Base-by-base conservation (phyloP, 2,113 vertebrate species). In the Gyps fulvus region DNA sequence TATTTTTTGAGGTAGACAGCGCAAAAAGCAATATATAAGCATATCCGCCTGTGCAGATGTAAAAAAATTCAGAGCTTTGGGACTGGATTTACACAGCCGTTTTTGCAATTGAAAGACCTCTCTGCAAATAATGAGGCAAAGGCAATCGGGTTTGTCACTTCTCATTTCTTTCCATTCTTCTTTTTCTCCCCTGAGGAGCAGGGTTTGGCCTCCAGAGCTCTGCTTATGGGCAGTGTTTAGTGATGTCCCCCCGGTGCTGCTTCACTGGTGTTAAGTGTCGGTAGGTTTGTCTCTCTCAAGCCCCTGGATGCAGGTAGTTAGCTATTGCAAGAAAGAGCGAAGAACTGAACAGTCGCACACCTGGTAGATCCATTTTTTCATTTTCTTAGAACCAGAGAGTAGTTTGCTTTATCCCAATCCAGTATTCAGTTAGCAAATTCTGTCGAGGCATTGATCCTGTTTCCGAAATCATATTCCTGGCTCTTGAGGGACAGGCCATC, bases 391-490 rank as follows among this genome's bases (percentile, higher is more conserved):
- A 76, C 87, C 42, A 69, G 34, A 91, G 54, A 65, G 47, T 29
- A 45, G 29, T 59, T 61, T 90, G 7, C 34, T 73, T n/a, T 85
- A 57, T 70, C 87, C 83, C 76, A 90, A 70, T 58, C 69, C 92
- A 34, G 10, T 93, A 52, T 42, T 65, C 38, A 10, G 83, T 95
- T 80, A 82, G 32, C 82, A 96, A 95, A 91, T 90, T 90, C 84
- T 92, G 67, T 93, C 31, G 25, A 96, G 74, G 72, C 79, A 91
- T 89, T 88, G 86, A 76, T 96, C 61, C 55, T 47, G 43, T 79
- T 91, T 91, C 89, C 26, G 40, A 97, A 93, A 88, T 82, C 5
- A 29, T 90, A 94, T 96, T 93, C 86, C 57, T 90, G 47, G 32
- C 9, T 52, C 69, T 91, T 61, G 89, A 57, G 58, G 78, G 73